Base-by-base conservation (phyloP, 35 echinoderm and acorn worm genomes). In the Heliocidaris tuberculata region DNA sequence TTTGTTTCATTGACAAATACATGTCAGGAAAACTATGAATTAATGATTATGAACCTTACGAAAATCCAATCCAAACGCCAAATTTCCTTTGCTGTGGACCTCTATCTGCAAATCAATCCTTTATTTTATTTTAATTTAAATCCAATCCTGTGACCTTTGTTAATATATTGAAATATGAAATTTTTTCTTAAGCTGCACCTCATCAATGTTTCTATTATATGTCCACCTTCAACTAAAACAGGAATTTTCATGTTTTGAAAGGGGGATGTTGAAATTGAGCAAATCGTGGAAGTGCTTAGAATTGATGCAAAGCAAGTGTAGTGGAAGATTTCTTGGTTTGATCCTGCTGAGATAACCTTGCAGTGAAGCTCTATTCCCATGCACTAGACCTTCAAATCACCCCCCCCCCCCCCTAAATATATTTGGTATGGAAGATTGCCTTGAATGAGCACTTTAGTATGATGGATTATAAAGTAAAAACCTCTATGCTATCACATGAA, bases 301-400 rank as follows among this genome's bases (percentile, higher is more conserved):
- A 70, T 27, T 27, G 60, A 6, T 70, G 60, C 6, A 1, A 88
- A 88, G 16, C 15, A 88, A 88, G 86, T 88, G 86, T 88, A 88
- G 86, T 88, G 86, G 86, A 31, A 89, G 87, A 89, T 89, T 89
- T 89, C 47, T 89, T 32, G 87, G 31, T 89, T 32, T 89, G 12
- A 17, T 15, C 87, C 87, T 48, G 87, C 87, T 48, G 87, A 47
- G 87, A 13, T 48, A 89, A 32, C 87, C 87, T 89, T 89, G 87
- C 5, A 78, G 27, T 78, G 21, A 78, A 78, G 65, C 65, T 78
- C 65, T 78, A 27, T 78, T 78, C 65, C 65, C 65, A 78, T 78
- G 65, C 65, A 27, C 21, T 8, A 78, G 65, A 78, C 65, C 65
- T 78, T 78, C 65, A 78, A 42, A n/a, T 78, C 65, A 27, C 65